Evolutionary conservation across 2,888 invertebrate species (phyloP).

Genomic region (Molorchus minor): DNA sequence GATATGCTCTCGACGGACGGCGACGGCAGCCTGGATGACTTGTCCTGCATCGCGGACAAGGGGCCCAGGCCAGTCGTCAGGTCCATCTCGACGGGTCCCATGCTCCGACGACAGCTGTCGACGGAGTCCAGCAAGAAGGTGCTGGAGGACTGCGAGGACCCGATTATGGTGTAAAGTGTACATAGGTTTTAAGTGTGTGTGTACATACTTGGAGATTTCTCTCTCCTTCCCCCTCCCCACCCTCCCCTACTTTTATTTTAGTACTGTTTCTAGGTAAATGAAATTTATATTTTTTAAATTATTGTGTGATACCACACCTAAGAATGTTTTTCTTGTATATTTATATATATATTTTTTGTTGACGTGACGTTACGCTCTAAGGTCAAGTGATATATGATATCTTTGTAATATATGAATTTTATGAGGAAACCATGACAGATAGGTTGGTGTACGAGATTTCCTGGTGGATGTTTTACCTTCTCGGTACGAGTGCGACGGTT

Average conservation of each 20-base stretch:
- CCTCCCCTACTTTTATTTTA: conserved; percentile 8
- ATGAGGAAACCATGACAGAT: conserved; percentile 32
- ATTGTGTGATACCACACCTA: conserved; percentile 46
- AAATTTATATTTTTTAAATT: conserved; percentile 45
- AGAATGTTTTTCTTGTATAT: conserved; percentile 37
- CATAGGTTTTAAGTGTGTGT: conserved; percentile 18
- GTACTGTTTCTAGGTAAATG: conserved; percentile 31
- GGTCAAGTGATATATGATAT: conserved; percentile 37
- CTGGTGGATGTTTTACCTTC: conserved; percentile 20
- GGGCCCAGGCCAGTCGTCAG: conserved; percentile 57
- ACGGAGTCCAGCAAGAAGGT: conserved; percentile 59
- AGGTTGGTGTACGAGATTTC: conserved; percentile 23
- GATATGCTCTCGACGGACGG: conserved; percentile 84
- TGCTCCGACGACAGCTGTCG: conserved; percentile 61
- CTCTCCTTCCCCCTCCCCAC: background rate
- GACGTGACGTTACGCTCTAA: conserved; percentile 34
- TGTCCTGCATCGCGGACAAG: conserved; percentile 58
- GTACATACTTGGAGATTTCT: conserved; percentile 26
- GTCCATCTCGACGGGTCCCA: conserved; percentile 60
- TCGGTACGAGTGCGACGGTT: background rate
- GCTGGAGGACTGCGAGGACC: conserved; percentile 61
- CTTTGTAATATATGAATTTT: conserved; percentile 13
- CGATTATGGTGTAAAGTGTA: conserved; percentile 61
- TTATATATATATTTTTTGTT: conserved; percentile 31
- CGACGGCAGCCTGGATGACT: conserved; percentile 77